Conservation (phyloP, 1,140 invertebrate genomes). For the Formica selysi region DNA sequence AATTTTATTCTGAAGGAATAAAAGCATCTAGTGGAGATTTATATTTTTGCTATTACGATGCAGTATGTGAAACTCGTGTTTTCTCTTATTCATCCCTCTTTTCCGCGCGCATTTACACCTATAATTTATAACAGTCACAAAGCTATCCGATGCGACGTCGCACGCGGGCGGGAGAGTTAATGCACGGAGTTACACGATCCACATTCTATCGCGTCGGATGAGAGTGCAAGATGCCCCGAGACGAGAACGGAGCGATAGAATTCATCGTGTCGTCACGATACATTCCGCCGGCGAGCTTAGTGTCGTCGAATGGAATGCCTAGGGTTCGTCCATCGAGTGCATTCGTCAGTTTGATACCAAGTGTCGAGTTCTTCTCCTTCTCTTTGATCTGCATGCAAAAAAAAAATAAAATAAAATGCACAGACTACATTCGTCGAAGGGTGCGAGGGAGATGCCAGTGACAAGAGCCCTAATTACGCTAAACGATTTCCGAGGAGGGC, state of each 20-base stretch:
- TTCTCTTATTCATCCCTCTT: constrained; percentile 22
- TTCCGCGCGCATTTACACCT: constrained; percentile 50
- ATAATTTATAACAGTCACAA: constrained; percentile 53
- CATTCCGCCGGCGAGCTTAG: constrained; percentile 40
- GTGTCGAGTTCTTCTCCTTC: constrained; percentile 35
- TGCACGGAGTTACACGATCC: constrained; percentile 41
- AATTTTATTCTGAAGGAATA: not conserved
- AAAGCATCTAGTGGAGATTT: not conserved
- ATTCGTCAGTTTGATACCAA: constrained; percentile 55
- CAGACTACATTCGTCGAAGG: constrained; percentile 44
- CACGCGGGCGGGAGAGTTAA: constrained; percentile 45
- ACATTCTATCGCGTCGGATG: constrained; percentile 56
- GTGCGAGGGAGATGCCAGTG: constrained; percentile 38
- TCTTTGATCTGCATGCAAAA: not conserved
- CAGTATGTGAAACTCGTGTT: constrained; percentile 24
- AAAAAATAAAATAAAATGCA: constrained; percentile 39
- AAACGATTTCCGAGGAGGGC: constrained; percentile 69
- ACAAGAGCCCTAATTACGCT: constrained; percentile 76
- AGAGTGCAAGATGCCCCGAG: constrained; percentile 54
- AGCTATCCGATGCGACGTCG: constrained; percentile 43
- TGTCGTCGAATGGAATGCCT: constrained; percentile 58
- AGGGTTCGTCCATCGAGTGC: constrained; percentile 44
- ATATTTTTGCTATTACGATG: constrained; percentile 7
- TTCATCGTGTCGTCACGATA: constrained; percentile 60
- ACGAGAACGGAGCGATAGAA: constrained; percentile 47